Evolutionary conservation across 2,888 invertebrate species (phyloP), one percentile per base, ranked within the genome.

Genomic region (Poecilus cupreus): DNA sequence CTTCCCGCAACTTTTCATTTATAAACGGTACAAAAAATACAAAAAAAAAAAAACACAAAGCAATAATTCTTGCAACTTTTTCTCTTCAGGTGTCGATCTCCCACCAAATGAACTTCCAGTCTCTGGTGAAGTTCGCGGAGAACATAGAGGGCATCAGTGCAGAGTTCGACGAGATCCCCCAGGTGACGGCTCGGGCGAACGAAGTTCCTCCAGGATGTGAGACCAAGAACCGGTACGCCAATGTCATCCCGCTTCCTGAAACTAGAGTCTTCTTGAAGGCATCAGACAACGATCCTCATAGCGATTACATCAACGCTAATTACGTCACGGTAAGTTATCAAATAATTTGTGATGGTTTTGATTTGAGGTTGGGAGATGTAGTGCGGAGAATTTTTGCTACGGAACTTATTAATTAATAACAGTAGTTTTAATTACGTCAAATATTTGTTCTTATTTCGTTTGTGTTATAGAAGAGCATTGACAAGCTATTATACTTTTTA

Each of bases 261-360:
- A 97, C 97, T 32, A 92, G 97, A 86, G 97, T 98, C 1, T 93
- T 93, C 37, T 90, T 98, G 43, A 92, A 91, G 84, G 91, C 92
- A 83, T 91, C 94, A 81, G 94, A 94, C 80, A 94, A 93, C 82
- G 95, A 95, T 86, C 94, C 94, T 0, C 93, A 94, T 83, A 94
- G 95, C 74, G 96, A 96, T 89, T 98, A 98, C 88, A 98, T 98
- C 85, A 98, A 98, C 87, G 98, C 97, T 83, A 98, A 97, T 89
- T 98, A 93, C 90, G 94, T 98, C 84, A 94, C 95, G 89, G 97
- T 97, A 89, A 93, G 94, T 90, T 80, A 10, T n/a, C n/a, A n/a
- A n/a, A n/a, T n/a, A 32, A 64, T 3, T 46, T 46, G 37, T 16
- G 16, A 64, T 64, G 18, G 51, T 57, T 51, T 51, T 57, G 51